Evolutionary conservation across 1,140 invertebrate species (phyloP), one percentile per base, ranked within the genome.

Genomic region (Drosophila pruinosa): DNA sequence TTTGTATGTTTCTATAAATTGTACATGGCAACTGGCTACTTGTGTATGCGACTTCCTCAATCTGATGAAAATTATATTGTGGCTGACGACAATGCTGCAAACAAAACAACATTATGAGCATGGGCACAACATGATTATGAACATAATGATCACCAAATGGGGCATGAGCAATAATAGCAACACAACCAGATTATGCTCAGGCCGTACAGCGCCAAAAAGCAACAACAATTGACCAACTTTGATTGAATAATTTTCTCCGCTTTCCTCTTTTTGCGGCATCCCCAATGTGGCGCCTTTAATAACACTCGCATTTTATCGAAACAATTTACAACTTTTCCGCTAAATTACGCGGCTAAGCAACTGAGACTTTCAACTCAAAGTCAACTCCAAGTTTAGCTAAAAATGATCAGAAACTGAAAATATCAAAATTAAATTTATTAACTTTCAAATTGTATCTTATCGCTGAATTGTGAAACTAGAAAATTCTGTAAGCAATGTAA

Each of bases 201-300:
- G 22, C 26, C 10, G 28, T 10, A 28, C 19, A 56, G 38, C 56
- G 62, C 36, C 43, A 43, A 61, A 57, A 52, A 61, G 67, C 22
- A 10, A 45, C 41, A 17, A 31, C 86, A 88, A 81, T 88, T 88
- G 81, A 64, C 58, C 78, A 86, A 81, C 81, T 78, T 78, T 86
- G 81, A 86, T 88, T 86, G 82, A 86, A 86, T 86, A 86, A 86
- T 86, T 75, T 86, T 53, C 26, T 73, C 61, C 54, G 53, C 70
- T 34, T 34, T 75, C 39, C 22, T 38, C 59, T 36, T 4, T 3
- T 52, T 26, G 17, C 14, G n/a, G 12, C 12, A 6, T 10, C 3
- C 17, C 15, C 31, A 7, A 57, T 38, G 28, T 26, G 1, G n/a
- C 34, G 58, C 39, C 38, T 48, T 47, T 19, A 50, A 58, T 50